Percentiles rank a stretch among this genome's conserved stretches.
These are phyloP conservation scores for Drosophila leonis DNA, from an alignment of 2,888 invertebrate species.

Conservation along the genomic window DNA sequence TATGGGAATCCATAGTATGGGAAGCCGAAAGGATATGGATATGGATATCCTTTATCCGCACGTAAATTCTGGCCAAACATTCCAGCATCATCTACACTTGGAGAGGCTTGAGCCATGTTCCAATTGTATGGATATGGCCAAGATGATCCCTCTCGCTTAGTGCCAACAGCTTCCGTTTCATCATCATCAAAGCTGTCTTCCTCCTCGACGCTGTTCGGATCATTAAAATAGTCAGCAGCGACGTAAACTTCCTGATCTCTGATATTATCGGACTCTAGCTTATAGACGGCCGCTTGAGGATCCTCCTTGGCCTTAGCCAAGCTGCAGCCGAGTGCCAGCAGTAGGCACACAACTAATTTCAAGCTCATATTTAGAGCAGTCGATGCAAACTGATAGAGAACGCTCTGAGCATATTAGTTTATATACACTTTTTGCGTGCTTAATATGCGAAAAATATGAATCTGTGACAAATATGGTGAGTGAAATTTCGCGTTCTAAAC, in stretches of 20 bases:
- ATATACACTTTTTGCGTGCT: slow-evolving; percentile 21
- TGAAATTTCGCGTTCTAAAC: background rate
- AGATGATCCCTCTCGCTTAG: background rate
- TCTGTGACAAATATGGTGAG: background rate
- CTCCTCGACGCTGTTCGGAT: background rate
- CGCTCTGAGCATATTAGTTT: slow-evolving; percentile 13
- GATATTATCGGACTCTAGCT: background rate
- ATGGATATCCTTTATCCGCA: background rate
- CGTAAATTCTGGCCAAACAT: background rate
- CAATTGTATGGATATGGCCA: background rate
- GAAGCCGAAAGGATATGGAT: slow-evolving; percentile 3
- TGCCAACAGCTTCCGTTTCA: background rate
- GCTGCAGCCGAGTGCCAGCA: slow-evolving; percentile 31
- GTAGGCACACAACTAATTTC: slow-evolving; percentile 22
- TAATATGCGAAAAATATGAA: background rate
- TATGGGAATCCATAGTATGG: slow-evolving; percentile 6
- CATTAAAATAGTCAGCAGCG: background rate
- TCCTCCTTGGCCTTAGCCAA: slow-evolving; percentile 22
- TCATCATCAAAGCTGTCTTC: background rate
- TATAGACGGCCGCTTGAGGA: background rate
- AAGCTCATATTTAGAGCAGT: slow-evolving; percentile 32
- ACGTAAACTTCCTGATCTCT: slow-evolving; percentile 15
- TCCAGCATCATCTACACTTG: background rate
- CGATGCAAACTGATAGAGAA: slow-evolving; percentile 30
- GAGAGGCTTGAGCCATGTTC: background rate